Percentiles rank a stretch among this genome's conserved stretches.
Conservation (phyloP, 1,140 invertebrate species). For the Onthophagus taurus region DNA sequence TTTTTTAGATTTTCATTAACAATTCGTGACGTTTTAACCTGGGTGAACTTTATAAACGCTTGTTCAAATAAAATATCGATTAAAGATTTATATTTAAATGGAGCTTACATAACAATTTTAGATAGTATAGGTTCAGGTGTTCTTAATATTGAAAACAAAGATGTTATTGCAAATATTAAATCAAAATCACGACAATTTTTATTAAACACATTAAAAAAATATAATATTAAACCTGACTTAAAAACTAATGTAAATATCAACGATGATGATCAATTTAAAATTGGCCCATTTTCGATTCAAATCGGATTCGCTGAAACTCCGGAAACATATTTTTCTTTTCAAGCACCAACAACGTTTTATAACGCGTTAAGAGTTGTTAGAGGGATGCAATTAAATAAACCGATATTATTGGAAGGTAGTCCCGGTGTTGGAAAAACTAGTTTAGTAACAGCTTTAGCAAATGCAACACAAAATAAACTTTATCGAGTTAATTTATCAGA, state of each 20-base stretch:
- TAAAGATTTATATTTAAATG: conserved; percentile 70
- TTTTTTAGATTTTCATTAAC: conserved; percentile 64
- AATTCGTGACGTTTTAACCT: conserved; percentile 86
- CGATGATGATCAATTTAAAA: conserved; percentile 47
- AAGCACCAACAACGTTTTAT: conserved; percentile 70
- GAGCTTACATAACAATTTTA: conserved; percentile 81
- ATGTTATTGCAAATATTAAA: conserved; percentile 31
- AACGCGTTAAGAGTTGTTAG: conserved; percentile 81
- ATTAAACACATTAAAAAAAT: conserved; percentile 39
- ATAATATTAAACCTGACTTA: conserved; percentile 33
- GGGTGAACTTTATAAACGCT: conserved; percentile 85
- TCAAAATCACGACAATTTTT: conserved; percentile 43
- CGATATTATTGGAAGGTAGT: conserved; percentile 92
- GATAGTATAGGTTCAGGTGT: conserved; percentile 76
- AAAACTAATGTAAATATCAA: conserved; percentile 29
- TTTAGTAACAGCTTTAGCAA: conserved; percentile 84
- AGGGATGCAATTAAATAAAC: conserved; percentile 81
- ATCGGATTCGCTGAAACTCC: conserved; percentile 34
- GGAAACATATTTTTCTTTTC: conserved; percentile 55
- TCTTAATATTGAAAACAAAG: conserved; percentile 50
- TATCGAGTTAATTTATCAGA: conserved; percentile 96
- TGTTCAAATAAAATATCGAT: conserved; percentile 43
- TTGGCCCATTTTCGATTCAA: conserved; percentile 61
- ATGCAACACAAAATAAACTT: conserved; percentile 69
- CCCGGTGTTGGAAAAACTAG: conserved; percentile 98